phyloP scores from a whole-genome alignment of 37 sponge, comb jelly and placozoan genomes.

The Tethya wilhelma region DNA sequence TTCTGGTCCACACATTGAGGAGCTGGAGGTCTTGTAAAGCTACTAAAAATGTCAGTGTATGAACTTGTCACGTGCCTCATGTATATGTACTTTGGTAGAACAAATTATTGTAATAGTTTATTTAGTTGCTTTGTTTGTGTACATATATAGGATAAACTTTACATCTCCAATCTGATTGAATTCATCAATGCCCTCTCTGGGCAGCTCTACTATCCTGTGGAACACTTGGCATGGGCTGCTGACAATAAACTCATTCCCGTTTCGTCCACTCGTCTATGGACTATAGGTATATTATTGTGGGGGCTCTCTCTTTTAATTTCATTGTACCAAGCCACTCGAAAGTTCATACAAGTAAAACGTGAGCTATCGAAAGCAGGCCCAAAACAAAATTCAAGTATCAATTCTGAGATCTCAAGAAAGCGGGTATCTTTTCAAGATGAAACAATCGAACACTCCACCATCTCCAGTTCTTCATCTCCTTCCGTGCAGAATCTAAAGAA shows the following conservation, averaged over 20 bases:
- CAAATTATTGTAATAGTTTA: no score
- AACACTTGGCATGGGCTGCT: slow-evolving; percentile 77
- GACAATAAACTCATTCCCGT: slow-evolving; percentile 38
- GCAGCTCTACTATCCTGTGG: slow-evolving; percentile 74
- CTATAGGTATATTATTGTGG: slow-evolving; percentile 22
- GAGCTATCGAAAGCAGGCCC: no score
- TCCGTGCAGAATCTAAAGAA: not conserved
- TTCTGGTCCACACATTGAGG: slow-evolving; percentile 2
- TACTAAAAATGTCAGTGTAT: no score
- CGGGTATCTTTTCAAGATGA: not conserved
- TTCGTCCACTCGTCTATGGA: slow-evolving; percentile 43
- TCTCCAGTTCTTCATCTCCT: no score
- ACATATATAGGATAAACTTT: no score
- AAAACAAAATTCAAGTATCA: not conserved
- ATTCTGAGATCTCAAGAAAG: not conserved
- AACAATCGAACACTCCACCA: no score
- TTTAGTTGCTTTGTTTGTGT: no score
- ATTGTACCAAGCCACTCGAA: not conserved
- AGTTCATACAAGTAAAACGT: not conserved
- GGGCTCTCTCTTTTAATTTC: slow-evolving; percentile 10
- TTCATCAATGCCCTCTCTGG: not conserved
- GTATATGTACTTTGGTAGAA: no score
- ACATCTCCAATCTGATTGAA: no score
- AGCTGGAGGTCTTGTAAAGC: not conserved
- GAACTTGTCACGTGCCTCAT: no score